phyloP scores from a whole-genome alignment of 2,888 invertebrate species.

The Leptinotarsa tumamoca region DNA sequence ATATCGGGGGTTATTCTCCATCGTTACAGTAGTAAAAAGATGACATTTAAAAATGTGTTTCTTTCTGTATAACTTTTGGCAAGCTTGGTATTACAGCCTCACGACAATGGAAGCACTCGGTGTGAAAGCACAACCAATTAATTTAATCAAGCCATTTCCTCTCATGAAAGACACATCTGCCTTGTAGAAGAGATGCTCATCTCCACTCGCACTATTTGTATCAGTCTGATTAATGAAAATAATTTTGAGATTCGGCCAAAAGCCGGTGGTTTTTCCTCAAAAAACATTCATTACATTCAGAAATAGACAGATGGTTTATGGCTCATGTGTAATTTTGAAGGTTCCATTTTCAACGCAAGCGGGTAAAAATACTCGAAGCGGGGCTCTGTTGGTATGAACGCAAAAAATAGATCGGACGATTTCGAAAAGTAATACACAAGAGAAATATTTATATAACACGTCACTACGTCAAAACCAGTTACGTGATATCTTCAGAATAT shows the following conservation, averaged over 20 bases:
- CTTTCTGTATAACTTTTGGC: background rate
- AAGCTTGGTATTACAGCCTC: background rate
- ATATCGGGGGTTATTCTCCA: too few relatives aligned
- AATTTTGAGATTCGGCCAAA: slow-evolving; percentile 47
- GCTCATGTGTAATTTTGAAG: slow-evolving; percentile 35
- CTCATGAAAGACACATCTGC: slow-evolving; percentile 21
- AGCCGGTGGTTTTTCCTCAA: slow-evolving; percentile 44
- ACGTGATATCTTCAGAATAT: too few relatives aligned
- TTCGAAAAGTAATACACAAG: background rate
- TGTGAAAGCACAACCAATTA: slow-evolving; percentile 18
- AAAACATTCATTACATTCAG: slow-evolving; percentile 31
- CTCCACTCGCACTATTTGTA: slow-evolving; percentile 33
- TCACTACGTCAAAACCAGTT: too few relatives aligned
- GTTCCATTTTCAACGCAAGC: slow-evolving; percentile 34
- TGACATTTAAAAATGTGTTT: too few relatives aligned
- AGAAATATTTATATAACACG: background rate
- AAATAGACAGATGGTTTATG: slow-evolving; percentile 35
- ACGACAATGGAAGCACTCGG: background rate
- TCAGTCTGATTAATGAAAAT: slow-evolving; percentile 45
- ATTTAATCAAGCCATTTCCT: slow-evolving; percentile 26
- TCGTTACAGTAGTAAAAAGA: too few relatives aligned
- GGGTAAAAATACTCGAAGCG: slow-evolving; percentile 34
- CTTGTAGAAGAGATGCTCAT: slow-evolving; percentile 31
- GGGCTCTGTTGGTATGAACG: slow-evolving; percentile 3
- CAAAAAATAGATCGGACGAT: background rate